A percentile compares a stretch with the other conserved stretches of the same genome.
Evolutionary conservation across 2,888 invertebrate genomes (phyloP).

Genomic region (Notocelia uddmanniana): DNA sequence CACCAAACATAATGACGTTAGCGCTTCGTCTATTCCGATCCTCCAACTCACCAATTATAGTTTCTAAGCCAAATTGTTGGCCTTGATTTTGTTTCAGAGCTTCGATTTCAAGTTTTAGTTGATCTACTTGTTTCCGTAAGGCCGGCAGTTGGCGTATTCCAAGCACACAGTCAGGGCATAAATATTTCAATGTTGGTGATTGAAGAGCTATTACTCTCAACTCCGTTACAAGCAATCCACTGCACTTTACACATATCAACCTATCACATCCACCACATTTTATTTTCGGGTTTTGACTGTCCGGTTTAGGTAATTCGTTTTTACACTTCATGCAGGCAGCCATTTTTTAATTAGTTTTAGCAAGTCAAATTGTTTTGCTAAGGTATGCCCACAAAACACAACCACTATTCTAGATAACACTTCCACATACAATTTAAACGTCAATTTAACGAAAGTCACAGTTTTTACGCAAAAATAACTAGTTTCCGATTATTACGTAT

Average conservation of each 20-base stretch:
- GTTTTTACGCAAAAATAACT: too few relatives aligned
- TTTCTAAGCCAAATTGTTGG: not conserved
- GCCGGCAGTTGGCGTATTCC: slow-evolving; percentile 6
- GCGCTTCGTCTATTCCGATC: not conserved
- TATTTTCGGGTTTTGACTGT: slow-evolving; percentile 17
- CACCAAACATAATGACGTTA: slow-evolving; percentile 6
- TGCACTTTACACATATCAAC: slow-evolving; percentile 5
- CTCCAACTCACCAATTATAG: not conserved
- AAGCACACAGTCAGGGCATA: slow-evolving; percentile 7
- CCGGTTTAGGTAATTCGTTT: not conserved
- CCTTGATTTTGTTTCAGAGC: not conserved
- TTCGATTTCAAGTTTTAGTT: not conserved
- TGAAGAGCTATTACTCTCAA: not conserved
- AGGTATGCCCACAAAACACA: too few relatives aligned
- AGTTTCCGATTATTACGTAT: too few relatives aligned
- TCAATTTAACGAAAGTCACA: too few relatives aligned
- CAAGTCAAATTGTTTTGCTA: too few relatives aligned
- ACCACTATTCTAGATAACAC: too few relatives aligned
- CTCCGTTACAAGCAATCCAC: slow-evolving; percentile 17
- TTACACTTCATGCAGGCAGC: not conserved
- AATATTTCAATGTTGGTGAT: not conserved
- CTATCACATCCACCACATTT: not conserved
- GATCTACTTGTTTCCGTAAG: not conserved
- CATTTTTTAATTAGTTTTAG: not conserved
- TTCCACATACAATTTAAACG: too few relatives aligned